Evolutionary conservation across 1,140 invertebrate genomes (phyloP).

Genomic region (Nymphalis io): DNA sequence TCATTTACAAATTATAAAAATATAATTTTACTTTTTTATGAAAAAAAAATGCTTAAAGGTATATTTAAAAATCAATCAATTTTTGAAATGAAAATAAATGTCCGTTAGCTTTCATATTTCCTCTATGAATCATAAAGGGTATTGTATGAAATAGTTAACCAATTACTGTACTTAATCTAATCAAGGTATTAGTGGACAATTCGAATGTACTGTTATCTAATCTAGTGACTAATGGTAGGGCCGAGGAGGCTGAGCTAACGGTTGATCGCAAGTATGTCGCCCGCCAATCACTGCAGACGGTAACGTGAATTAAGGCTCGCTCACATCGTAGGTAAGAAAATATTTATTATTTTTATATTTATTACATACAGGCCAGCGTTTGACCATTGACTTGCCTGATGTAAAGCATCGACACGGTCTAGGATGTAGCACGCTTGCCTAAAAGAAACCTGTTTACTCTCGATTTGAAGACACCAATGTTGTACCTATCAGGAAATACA

Average conservation of each 20-base stretch:
- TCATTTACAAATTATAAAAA: no score
- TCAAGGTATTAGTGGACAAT: conserved; percentile 23
- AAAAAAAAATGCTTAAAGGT: no score
- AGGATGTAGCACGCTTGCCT: no score
- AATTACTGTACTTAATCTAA: conserved; percentile 21
- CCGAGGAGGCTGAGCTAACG: conserved; percentile 50
- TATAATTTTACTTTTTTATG: no score
- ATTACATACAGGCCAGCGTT: no score
- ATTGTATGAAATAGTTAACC: conserved; percentile 2
- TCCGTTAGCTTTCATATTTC: background rate
- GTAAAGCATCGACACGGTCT: no score
- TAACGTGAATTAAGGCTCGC: conserved; percentile 29
- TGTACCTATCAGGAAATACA: no score
- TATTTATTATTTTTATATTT: no score
- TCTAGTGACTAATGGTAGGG: conserved; percentile 52
- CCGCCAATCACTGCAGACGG: conserved; percentile 40
- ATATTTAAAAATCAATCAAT: no score
- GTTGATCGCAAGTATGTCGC: conserved; percentile 61
- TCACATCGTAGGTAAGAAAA: conserved; percentile 29
- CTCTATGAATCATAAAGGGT: conserved; percentile 17
- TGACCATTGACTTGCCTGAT: no score
- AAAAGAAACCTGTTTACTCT: no score
- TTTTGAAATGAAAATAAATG: background rate
- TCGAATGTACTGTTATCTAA: conserved; percentile 36
- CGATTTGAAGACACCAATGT: no score